Evolutionary conservation across 2,888 invertebrate genomes (phyloP).

Genomic region (Melipona beecheii): DNA sequence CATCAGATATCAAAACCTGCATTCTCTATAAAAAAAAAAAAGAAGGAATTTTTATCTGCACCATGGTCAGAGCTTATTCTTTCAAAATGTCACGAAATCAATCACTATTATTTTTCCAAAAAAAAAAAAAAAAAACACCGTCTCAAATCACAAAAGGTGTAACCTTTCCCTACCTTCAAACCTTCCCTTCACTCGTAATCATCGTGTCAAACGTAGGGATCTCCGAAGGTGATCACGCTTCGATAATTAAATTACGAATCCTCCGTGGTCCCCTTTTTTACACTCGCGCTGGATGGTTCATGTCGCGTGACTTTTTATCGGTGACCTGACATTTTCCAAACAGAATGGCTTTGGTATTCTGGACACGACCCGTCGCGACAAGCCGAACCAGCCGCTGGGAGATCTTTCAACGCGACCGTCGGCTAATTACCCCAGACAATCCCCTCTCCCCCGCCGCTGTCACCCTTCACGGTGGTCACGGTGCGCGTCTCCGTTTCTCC

Average conservation of each 20-base stretch:
- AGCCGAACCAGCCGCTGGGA: slow-evolving; percentile 55
- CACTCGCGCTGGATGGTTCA: slow-evolving; percentile 77
- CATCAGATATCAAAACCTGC: too few relatives aligned
- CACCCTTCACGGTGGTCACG: neutral
- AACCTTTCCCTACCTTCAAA: slow-evolving; percentile 37
- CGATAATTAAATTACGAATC: slow-evolving; percentile 77
- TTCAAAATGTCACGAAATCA: too few relatives aligned
- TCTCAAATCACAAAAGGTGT: slow-evolving; percentile 20
- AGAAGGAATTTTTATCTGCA: too few relatives aligned
- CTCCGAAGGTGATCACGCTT: slow-evolving; percentile 69
- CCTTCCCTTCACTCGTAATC: slow-evolving; percentile 17
- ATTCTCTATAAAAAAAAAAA: too few relatives aligned
- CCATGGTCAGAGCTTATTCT: too few relatives aligned
- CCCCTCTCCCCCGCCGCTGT: slow-evolving; percentile 13
- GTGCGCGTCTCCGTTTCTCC: slow-evolving; percentile 26
- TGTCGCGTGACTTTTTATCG: slow-evolving; percentile 86
- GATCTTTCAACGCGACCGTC: slow-evolving; percentile 71
- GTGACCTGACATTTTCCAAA: slow-evolving; percentile 85
- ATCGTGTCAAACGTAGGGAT: neutral
- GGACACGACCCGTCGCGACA: slow-evolving; percentile 59
- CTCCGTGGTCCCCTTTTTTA: slow-evolving; percentile 32
- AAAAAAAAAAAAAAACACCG: neutral
- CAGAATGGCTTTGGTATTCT: slow-evolving; percentile 66
- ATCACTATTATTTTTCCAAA: too few relatives aligned
- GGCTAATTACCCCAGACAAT: slow-evolving; percentile 77